Conservation (phyloP, 2,888 invertebrate genomes). For the Gibbula magus region DNA sequence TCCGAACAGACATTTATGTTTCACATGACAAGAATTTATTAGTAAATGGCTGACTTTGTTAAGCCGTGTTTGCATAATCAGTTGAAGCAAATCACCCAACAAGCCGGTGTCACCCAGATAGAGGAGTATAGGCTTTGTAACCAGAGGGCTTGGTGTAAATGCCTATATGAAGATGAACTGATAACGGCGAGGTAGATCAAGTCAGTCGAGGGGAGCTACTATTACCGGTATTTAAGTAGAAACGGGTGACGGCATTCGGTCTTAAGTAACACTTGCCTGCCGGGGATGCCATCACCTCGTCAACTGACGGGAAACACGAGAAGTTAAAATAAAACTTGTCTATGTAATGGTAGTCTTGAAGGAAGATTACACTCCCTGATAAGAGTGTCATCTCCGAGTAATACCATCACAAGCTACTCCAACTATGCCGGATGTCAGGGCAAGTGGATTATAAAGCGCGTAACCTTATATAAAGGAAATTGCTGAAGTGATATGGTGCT, state of each 20-base stretch:
- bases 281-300: not conserved
- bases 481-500: too few relatives aligned
- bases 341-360: not conserved
- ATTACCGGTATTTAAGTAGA: not conserved
- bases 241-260: not conserved
- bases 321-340: constrained; percentile 1
- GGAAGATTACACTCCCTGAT: not conserved
- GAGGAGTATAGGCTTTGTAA: too few relatives aligned
- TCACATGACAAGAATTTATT: too few relatives aligned
- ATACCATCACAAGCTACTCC: not conserved
- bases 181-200: too few relatives aligned
- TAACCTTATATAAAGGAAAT: not conserved
- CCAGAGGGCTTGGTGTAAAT: too few relatives aligned
- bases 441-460: not conserved
- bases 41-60: too few relatives aligned
- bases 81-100: too few relatives aligned
- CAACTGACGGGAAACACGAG: not conserved
- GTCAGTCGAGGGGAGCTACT: too few relatives aligned
- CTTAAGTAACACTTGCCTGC: not conserved
- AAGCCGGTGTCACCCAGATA: too few relatives aligned
- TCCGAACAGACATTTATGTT: too few relatives aligned
- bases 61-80: too few relatives aligned
- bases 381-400: not conserved
- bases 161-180: too few relatives aligned
- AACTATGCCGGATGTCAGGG: not conserved